A percentile compares a stretch with the other conserved stretches of the same genome.
These are phyloP conservation scores for Caenorhabditis tropicalis DNA, from an alignment of 1,140 invertebrate genomes.

Conservation along the genomic window DNA sequence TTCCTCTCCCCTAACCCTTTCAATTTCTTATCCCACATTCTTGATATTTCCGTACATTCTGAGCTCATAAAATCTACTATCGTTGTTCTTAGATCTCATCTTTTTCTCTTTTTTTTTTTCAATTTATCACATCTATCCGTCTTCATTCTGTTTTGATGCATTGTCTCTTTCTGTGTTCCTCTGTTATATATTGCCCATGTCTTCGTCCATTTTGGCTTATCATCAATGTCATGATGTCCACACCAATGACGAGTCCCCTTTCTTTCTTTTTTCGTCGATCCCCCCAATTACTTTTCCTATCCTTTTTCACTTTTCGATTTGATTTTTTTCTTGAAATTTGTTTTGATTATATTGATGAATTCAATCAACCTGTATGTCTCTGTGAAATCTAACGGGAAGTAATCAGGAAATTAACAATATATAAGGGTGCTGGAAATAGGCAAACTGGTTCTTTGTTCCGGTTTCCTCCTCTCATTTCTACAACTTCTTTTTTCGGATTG, in stretches of 20 bases:
- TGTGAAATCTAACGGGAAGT: not conserved
- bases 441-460: conserved; percentile 35
- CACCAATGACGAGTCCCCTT: conserved; percentile 8
- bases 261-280: conserved; percentile 2
- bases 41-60: not conserved
- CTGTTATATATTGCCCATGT: conserved; percentile 14
- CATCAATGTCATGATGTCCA: conserved; percentile 35
- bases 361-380: not conserved
- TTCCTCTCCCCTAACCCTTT: not conserved
- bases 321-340: not conserved
- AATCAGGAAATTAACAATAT: conserved; percentile 33
- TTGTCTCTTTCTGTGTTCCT: not conserved
- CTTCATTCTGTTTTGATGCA: conserved; percentile 29
- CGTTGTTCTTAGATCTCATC: not conserved
- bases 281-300: not conserved
- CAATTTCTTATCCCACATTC: not conserved
- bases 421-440: not conserved
- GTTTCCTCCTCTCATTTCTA: conserved; percentile 13
- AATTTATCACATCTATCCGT: conserved; percentile 3
- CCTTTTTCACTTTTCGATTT: not conserved
- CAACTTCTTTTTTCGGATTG: conserved; percentile 23
- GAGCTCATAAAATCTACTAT: not conserved
- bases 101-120: not conserved
- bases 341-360: conserved; percentile 2
- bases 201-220: conserved; percentile 30